Conservation (phyloP, 1,140 invertebrate genomes). For the Sminthurinus signatus region DNA sequence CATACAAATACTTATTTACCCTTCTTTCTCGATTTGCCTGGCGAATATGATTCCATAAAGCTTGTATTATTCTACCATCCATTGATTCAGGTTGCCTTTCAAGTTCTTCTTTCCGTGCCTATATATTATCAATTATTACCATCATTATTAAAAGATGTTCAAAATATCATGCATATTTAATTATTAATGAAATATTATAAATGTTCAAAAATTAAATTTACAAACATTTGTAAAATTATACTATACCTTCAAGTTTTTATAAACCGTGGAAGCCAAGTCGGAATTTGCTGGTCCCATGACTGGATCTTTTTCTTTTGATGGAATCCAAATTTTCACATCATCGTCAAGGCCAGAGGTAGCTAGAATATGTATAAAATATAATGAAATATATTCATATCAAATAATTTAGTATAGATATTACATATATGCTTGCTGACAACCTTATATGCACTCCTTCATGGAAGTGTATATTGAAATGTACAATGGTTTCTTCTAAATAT, state of each 20-base stretch:
- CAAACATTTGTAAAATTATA: no score
- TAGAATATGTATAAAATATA: no score
- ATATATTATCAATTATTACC: conserved; percentile 48
- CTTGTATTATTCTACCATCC: conserved; percentile 54
- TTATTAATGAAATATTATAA: no score
- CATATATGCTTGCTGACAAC: no score
- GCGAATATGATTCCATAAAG: conserved; percentile 52
- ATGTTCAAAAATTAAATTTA: no score
- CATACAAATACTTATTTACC: conserved; percentile 31
- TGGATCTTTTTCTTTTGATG: conserved; percentile 55
- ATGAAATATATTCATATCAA: no score
- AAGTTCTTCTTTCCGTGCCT: conserved; percentile 48
- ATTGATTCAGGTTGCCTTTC: conserved; percentile 48
- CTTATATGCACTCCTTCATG: no score
- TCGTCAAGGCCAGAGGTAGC: conserved; percentile 86
- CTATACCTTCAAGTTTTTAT: conserved; percentile 49
- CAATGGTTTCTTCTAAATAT: no score
- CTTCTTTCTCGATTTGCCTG: conserved; percentile 44
- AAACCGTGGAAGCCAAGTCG: conserved; percentile 49
- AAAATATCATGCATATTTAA: no score
- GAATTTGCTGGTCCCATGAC: conserved; percentile 45
- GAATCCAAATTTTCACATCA: conserved; percentile 85
- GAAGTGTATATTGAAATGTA: no score
- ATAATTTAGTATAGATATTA: no score
- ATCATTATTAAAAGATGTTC: neutral